Evolutionary conservation across 2,113 vertebrate genomes (phyloP).

Genomic region (Gallinago paraguaiae): DNA sequence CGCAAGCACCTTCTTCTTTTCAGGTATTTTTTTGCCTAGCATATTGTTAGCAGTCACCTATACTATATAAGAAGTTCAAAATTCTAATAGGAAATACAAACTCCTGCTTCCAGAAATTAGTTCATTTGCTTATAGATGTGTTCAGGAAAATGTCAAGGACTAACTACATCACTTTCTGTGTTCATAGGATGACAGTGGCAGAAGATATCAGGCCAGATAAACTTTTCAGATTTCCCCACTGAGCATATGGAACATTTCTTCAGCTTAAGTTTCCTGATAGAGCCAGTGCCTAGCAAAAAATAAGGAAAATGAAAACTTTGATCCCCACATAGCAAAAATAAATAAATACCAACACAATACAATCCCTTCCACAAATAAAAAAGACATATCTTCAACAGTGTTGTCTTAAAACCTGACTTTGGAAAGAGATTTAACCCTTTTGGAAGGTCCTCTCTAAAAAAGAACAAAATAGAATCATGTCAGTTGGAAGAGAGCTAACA

Average conservation of each 20-base stretch:
- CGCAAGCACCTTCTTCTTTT: neutral
- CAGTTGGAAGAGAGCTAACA: neutral
- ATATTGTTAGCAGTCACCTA: neutral
- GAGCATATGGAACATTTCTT: neutral
- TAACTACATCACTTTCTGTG: neutral
- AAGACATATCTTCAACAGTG: neutral
- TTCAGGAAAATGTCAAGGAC: neutral
- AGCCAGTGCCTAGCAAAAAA: neutral
- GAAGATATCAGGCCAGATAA: neutral
- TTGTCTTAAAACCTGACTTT: neutral
- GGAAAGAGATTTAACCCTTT: neutral
- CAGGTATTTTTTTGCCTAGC: neutral
- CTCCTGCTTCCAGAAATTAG: fast-evolving
- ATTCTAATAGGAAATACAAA: neutral
- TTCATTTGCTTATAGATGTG: neutral
- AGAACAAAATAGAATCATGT: neutral
- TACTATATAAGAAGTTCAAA: neutral
- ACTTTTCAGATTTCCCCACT: neutral
- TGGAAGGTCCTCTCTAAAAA: neutral
- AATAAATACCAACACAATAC: neutral
- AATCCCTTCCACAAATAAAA: neutral
- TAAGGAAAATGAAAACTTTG: neutral
- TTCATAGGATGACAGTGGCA: neutral
- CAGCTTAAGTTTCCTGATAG: neutral
- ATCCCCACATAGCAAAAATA: neutral